Percentiles rank a stretch among this genome's conserved stretches.
phyloP scores from a whole-genome alignment of 2,797 vertebrate genomes.

The Chloroceryle inda region DNA sequence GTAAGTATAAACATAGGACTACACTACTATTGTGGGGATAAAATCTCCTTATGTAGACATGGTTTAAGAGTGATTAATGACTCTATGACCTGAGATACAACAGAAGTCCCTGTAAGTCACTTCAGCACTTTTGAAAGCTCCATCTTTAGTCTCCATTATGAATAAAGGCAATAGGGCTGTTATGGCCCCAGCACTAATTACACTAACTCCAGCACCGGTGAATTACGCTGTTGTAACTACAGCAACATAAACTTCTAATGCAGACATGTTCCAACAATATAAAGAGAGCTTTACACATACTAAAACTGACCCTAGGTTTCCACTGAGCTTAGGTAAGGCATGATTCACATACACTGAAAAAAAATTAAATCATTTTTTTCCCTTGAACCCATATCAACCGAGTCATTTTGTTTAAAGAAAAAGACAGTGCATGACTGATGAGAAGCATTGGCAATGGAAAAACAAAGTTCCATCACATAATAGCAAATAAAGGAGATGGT shows the following conservation, averaged over 20 bases:
- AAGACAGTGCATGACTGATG: neutral
- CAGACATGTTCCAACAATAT: neutral
- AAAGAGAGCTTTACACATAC: neutral
- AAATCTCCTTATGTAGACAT: neutral
- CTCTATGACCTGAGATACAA: neutral
- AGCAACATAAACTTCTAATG: conserved; percentile 30
- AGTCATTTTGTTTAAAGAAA: neutral
- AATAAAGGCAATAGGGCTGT: neutral
- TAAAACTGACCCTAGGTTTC: neutral
- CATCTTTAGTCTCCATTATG: conserved; percentile 59
- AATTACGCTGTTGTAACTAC: conserved; percentile 8
- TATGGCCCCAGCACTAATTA: neutral
- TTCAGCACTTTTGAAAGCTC: conserved; percentile 44
- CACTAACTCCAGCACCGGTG: neutral
- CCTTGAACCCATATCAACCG: neutral
- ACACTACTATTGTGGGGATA: neutral
- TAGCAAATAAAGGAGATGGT: neutral
- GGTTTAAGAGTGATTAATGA: conserved; percentile 54
- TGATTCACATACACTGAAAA: neutral
- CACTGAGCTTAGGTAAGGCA: neutral
- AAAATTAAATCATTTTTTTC: conserved; percentile 5
- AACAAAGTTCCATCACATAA: neutral
- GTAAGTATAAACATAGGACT: fast-evolving
- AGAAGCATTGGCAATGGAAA: neutral
- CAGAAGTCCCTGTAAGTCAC: neutral